phyloP scores from a whole-genome alignment of 37 sponge, comb jelly and placozoan genomes.

The Petrosia ficiformis region DNA sequence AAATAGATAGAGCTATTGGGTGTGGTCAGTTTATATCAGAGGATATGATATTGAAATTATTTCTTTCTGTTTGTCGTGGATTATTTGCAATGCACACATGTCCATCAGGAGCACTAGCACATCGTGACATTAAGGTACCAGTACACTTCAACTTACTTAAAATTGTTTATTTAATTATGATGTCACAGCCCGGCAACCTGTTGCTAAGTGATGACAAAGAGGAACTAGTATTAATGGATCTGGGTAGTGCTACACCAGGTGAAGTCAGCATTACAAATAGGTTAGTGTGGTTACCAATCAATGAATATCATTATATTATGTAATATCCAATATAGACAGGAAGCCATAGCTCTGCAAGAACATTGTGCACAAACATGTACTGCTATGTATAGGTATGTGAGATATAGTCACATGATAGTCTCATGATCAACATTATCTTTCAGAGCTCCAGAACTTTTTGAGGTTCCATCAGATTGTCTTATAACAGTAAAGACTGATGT shows the following conservation, averaged over 20 bases:
- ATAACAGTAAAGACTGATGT: slow-evolving; percentile 79
- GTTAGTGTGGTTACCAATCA: slow-evolving; percentile 4
- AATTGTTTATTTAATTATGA: neutral
- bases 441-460: slow-evolving; percentile 95
- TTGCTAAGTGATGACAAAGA: slow-evolving; percentile 56
- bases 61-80: slow-evolving; percentile 61
- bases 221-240: slow-evolving; percentile 77
- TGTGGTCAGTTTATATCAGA: slow-evolving; percentile 45
- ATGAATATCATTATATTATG: neutral
- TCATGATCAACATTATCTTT: too few species aligned
- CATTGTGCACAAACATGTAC: slow-evolving; percentile 81
- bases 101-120: slow-evolving; percentile 53
- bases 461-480: slow-evolving; percentile 67
- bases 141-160: neutral
- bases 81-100: slow-evolving; percentile 67
- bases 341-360: slow-evolving; percentile 90
- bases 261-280: slow-evolving; percentile 34
- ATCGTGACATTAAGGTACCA: slow-evolving; percentile 83
- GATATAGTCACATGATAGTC: too few species aligned
- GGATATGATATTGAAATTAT: slow-evolving; percentile 46
- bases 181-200: slow-evolving; percentile 71
- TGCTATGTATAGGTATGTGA: slow-evolving; percentile 65
- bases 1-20: slow-evolving; percentile 32
- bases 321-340: slow-evolving; percentile 36
- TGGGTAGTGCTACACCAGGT: slow-evolving; percentile 78